Evolutionary conservation across 2,797 vertebrate species (phyloP).

Genomic region (Acipenser transmontanus): DNA sequence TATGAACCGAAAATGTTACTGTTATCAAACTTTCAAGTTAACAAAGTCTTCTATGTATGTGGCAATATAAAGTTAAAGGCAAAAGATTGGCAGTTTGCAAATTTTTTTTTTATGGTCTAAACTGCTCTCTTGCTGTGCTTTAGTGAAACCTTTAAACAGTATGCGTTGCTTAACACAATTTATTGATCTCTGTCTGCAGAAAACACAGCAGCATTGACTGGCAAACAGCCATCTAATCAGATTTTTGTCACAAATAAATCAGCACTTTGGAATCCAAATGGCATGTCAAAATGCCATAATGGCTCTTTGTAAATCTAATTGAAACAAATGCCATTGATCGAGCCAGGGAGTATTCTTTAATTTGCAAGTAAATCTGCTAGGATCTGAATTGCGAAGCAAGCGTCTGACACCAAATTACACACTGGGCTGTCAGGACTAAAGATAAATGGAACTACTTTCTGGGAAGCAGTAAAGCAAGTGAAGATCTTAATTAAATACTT

Average conservation of each 20-base stretch:
- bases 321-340: constrained; percentile 53
- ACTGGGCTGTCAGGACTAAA: constrained; percentile 32
- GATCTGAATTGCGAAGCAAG: constrained; percentile 36
- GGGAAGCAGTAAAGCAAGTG: constrained; percentile 38
- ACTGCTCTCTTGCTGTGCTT: constrained; percentile 10
- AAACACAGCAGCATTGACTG: constrained; percentile 28
- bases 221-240: constrained; percentile 38
- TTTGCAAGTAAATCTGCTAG: constrained; percentile 51
- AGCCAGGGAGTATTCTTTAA: constrained; percentile 28
- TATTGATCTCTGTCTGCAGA: constrained; percentile 40
- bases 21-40: too few relatives aligned
- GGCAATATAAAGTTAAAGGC: not conserved
- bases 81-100: not conserved
- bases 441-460: constrained; percentile 41
- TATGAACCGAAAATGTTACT: too few relatives aligned
- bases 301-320: constrained; percentile 49
- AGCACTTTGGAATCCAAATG: constrained; percentile 30
- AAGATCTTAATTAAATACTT: constrained; percentile 47
- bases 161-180: constrained; percentile 24
- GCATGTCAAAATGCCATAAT: constrained; percentile 37
- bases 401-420: constrained; percentile 45
- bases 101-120: constrained; percentile 4
- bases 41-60: too few relatives aligned
- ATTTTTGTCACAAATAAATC: constrained; percentile 30
- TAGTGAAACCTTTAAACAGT: constrained; percentile 29